Evolutionary conservation across 2,888 invertebrate species (phyloP).

Genomic region (Pecten maximus): DNA sequence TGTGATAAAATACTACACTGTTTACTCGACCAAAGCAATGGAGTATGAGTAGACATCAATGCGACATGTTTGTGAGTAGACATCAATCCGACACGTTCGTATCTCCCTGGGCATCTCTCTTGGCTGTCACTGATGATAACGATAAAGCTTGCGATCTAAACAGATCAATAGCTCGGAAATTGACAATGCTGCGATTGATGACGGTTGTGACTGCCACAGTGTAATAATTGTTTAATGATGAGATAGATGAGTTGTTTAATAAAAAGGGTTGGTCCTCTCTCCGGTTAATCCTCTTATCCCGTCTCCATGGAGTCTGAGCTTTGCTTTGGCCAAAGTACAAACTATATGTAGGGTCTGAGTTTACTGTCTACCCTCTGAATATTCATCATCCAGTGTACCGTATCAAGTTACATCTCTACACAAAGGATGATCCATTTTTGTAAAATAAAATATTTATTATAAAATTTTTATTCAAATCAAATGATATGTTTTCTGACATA

Average conservation of each 20-base stretch:
- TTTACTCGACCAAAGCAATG: conserved; percentile 10
- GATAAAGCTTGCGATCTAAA: background rate
- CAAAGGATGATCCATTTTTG: background rate
- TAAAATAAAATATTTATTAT: background rate
- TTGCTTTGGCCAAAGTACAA: background rate
- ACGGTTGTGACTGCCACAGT: conserved; percentile 10
- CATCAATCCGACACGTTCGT: background rate
- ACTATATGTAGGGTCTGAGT: background rate
- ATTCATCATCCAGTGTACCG: background rate
- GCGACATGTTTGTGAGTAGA: background rate
- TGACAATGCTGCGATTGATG: conserved; percentile 11
- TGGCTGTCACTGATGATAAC: background rate
- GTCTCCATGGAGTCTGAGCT: conserved; percentile 27
- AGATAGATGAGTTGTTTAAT: background rate
- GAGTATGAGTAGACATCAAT: conserved; percentile 24
- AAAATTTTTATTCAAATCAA: background rate
- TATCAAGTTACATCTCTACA: background rate
- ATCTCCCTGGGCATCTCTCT: background rate
- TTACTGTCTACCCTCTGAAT: background rate
- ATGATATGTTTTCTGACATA: background rate
- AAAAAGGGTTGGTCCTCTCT: background rate
- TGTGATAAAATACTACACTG: conserved; percentile 20
- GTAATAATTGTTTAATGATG: conserved; percentile 25
- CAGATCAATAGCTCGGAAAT: background rate
- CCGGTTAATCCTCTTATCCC: background rate